phyloP scores from a whole-genome alignment of 2,888 invertebrate species.

The Nebria salina region DNA sequence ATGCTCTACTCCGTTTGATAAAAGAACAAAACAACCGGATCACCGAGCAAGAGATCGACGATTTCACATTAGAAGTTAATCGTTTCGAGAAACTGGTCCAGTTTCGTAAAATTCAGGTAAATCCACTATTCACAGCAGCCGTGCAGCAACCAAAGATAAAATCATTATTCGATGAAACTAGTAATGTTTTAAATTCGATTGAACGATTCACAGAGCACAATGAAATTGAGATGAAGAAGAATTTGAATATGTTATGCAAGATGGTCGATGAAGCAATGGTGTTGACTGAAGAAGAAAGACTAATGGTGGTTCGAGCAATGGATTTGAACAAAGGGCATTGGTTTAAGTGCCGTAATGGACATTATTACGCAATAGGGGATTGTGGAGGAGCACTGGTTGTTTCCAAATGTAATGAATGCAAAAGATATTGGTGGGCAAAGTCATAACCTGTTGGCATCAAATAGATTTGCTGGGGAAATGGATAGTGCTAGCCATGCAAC shows the following conservation, averaged over 20 bases:
- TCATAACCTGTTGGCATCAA: slow-evolving; percentile 59
- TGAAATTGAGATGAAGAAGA: slow-evolving; percentile 44
- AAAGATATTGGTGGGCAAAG: slow-evolving; percentile 65
- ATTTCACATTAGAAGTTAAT: slow-evolving; percentile 55
- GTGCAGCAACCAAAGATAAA: slow-evolving; percentile 20
- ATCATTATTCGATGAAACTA: slow-evolving; percentile 21
- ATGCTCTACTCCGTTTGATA: slow-evolving; percentile 50
- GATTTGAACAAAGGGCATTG: slow-evolving; percentile 70
- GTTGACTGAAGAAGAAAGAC: slow-evolving; percentile 63
- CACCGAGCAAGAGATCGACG: slow-evolving; percentile 56
- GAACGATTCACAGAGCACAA: slow-evolving; percentile 47
- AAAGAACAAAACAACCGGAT: slow-evolving; percentile 51
- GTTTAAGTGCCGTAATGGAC: slow-evolving; percentile 78
- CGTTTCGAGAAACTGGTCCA: slow-evolving; percentile 54
- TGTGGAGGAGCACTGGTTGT: slow-evolving; percentile 73
- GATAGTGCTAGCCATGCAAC: slow-evolving; percentile 65
- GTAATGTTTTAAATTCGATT: slow-evolving; percentile 47
- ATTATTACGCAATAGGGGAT: slow-evolving; percentile 72
- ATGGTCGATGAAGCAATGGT: slow-evolving; percentile 49
- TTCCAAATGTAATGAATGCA: slow-evolving; percentile 69
- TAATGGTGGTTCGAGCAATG: slow-evolving; percentile 68
- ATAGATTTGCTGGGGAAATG: slow-evolving; percentile 66
- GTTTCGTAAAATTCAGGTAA: slow-evolving; percentile 49
- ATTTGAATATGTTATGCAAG: slow-evolving; percentile 47
- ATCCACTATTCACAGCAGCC: slow-evolving; percentile 29